Base-by-base conservation (phyloP, 2,113 vertebrate genomes). In the Toxostoma redivivum region DNA sequence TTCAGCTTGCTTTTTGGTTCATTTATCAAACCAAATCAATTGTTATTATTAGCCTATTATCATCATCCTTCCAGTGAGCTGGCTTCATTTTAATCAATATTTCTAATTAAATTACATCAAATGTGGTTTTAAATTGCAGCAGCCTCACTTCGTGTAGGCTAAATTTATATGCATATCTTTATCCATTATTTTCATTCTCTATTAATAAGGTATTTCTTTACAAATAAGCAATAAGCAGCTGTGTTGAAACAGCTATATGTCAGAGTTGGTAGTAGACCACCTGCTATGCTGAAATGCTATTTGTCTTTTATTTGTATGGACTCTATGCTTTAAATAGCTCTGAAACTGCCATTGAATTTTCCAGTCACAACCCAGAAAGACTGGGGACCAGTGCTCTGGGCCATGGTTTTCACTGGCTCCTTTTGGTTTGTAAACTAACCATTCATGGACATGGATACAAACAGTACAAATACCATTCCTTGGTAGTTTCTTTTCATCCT, bases 41-140 rank as follows among this genome's bases (percentile, higher is more conserved):
- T 88, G 80, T 88, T 97, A 91, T 96, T 96, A 97, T 96, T 96
- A 97, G 74, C 67, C 92, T 94, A 93, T 97, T 97, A 96, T 89
- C 90, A 84, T 88, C 58, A 66, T 95, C 87, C 50, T 94, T 92
- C 88, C 88, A 96, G 92, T 82, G 84, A 81, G 81, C 88, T 92
- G 69, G 53, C 51, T 97, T 93, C 57, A 73, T 64, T 94, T 94
- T 84, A 95, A 96, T 97, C 96, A 94, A 97, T 97, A 94, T 94
- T 95, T 96, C 88, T 96, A 97, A 97, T 97, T 97, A 96, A 86
- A 91, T 84, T 83, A 78, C 90, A 94, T 96, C 83, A 95, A 90
- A 92, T 81, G 80, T 21, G 80, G 53, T 89, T 94, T 97, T 72
- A 85, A 81, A 88, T 53, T 69, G 81, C 70, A 82, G 72, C 58